phyloP scores from a whole-genome alignment of 2,888 invertebrate species.

The Aquatica leii region DNA sequence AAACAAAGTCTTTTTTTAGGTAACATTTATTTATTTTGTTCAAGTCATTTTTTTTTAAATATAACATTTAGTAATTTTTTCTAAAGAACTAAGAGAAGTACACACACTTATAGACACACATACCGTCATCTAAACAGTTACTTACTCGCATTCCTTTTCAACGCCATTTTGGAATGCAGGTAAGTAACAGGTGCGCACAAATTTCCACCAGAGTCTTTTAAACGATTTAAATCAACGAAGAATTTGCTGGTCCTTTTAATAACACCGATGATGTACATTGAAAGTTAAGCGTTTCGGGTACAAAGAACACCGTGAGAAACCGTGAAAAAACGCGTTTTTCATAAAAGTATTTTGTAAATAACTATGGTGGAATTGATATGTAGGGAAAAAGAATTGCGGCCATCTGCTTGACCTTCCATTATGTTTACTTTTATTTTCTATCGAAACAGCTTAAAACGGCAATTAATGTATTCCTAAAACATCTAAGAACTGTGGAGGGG shows the following conservation, averaged over 20 bases:
- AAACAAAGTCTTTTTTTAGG: conserved; percentile 14
- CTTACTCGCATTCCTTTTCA: conserved; percentile 56
- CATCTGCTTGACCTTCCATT: conserved; percentile 34
- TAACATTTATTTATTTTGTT: conserved; percentile 17
- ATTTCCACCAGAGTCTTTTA: conserved; percentile 26
- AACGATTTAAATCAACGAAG: too few relatives aligned
- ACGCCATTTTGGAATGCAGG: conserved; percentile 59
- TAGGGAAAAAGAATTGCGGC: conserved; percentile 16
- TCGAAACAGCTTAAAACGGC: too few relatives aligned
- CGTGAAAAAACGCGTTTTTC: not conserved
- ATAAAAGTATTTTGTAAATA: not conserved
- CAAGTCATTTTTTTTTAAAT: conserved; percentile 8
- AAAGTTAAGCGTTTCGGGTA: too few relatives aligned
- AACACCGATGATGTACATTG: not conserved
- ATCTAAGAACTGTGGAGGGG: too few relatives aligned
- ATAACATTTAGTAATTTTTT: conserved; percentile 10
- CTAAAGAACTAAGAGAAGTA: conserved; percentile 43
- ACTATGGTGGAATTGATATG: conserved; percentile 18
- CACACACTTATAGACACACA: conserved; percentile 35
- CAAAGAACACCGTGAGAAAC: too few relatives aligned
- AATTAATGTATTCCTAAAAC: too few relatives aligned
- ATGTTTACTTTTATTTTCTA: conserved; percentile 27
- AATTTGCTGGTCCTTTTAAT: too few relatives aligned
- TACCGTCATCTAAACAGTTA: conserved; percentile 53
- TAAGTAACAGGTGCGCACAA: conserved; percentile 43